These are phyloP conservation scores for Agrypnus murinus DNA, from an alignment of 2,888 invertebrate genomes.

Conservation along the genomic window DNA sequence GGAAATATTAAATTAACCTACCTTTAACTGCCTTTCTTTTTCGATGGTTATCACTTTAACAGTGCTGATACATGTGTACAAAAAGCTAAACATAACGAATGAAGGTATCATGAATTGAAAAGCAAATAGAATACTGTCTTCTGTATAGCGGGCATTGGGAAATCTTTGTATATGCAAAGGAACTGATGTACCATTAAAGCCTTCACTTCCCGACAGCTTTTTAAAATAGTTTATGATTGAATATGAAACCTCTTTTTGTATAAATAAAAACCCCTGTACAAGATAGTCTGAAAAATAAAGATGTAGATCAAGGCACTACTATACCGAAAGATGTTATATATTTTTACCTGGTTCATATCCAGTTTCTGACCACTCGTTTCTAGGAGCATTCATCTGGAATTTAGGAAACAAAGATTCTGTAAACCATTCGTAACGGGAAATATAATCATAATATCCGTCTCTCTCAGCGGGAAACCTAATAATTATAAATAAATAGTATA, in stretches of 20 bases:
- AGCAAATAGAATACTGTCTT: slow-evolving; percentile 79
- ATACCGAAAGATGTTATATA: too few relatives aligned
- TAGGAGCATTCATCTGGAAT: slow-evolving; percentile 58
- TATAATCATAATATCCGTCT: slow-evolving; percentile 65
- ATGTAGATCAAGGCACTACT: too few relatives aligned
- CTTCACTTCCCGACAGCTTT: too few relatives aligned
- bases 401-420: slow-evolving; percentile 76
- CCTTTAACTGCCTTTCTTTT: slow-evolving; percentile 85
- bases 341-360: slow-evolving; percentile 52
- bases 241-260: slow-evolving; percentile 74
- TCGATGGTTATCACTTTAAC: slow-evolving; percentile 83
- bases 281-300: slow-evolving; percentile 73
- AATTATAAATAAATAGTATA: too few relatives aligned
- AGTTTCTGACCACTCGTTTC: slow-evolving; percentile 35
- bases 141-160: slow-evolving; percentile 82
- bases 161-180: slow-evolving; percentile 76
- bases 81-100: slow-evolving; percentile 86
- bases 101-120: slow-evolving; percentile 81
- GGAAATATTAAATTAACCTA: slow-evolving; percentile 66
- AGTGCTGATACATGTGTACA: slow-evolving; percentile 87
- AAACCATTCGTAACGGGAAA: slow-evolving; percentile 74
- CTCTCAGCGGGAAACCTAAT: slow-evolving; percentile 78
- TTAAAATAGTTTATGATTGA: slow-evolving; percentile 58
- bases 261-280: slow-evolving; percentile 78
- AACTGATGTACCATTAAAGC: background rate